Conservation (phyloP, 2,888 invertebrate species). For the Ypsolopha scabrella region DNA sequence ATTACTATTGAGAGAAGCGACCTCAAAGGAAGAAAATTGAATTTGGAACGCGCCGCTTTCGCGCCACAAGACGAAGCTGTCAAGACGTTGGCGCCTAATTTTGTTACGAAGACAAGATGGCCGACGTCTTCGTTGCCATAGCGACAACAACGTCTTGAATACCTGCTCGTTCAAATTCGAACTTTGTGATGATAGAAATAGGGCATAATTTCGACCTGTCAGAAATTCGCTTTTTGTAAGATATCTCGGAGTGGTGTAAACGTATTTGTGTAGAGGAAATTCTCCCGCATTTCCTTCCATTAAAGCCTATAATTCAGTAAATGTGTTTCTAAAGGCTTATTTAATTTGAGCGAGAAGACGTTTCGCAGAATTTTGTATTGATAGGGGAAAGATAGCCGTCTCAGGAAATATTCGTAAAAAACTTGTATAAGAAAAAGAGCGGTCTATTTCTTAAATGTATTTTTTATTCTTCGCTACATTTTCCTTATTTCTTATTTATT, state of each 20-base stretch:
- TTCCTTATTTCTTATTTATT: too few species aligned
- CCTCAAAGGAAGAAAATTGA: slow-evolving; percentile 51
- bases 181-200: background rate
- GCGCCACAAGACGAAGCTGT: slow-evolving; percentile 35
- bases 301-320: slow-evolving; percentile 13
- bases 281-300: slow-evolving; percentile 12
- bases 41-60: slow-evolving; percentile 41
- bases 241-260: slow-evolving; percentile 13
- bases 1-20: slow-evolving; percentile 16
- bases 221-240: slow-evolving; percentile 9
- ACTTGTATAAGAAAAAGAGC: too few species aligned
- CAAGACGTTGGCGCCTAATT: slow-evolving; percentile 50
- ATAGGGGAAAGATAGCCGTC: slow-evolving; percentile 14
- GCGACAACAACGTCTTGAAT: slow-evolving; percentile 34
- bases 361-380: slow-evolving; percentile 7
- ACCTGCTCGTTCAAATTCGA: background rate
- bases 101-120: slow-evolving; percentile 48
- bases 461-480: too few species aligned
- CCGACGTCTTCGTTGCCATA: slow-evolving; percentile 45
- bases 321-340: slow-evolving; percentile 13
- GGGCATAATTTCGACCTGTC: background rate
- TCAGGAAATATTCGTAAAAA: too few species aligned
- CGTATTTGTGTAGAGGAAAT: slow-evolving; percentile 13
- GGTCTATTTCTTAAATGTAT: too few species aligned
- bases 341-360: slow-evolving; percentile 21